Evolutionary conservation across 2,797 vertebrate genomes (phyloP).

Genomic region (Bryconaethiops microstoma): DNA sequence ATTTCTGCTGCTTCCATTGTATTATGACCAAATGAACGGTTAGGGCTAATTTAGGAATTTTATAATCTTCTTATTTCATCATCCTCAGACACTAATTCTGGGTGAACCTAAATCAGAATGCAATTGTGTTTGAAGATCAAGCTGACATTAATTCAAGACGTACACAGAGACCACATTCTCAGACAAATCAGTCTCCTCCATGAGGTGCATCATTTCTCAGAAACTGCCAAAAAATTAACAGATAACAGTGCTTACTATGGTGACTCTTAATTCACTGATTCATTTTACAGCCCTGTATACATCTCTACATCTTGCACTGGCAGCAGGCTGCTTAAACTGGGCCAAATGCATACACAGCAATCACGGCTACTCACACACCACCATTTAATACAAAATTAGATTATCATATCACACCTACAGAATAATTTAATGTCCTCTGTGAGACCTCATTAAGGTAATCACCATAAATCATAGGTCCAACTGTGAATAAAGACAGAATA

Average conservation of each 20-base stretch:
- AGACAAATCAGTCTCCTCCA: conserved; percentile 3
- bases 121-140: not conserved
- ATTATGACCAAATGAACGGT: not conserved
- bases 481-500: conserved; percentile 21
- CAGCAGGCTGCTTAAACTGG: conserved; percentile 50
- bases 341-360: conserved; percentile 61
- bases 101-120: not conserved
- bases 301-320: conserved; percentile 16
- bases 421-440: conserved; percentile 6
- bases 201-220: not conserved
- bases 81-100: not conserved
- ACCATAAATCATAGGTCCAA: not conserved
- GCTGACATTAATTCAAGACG: too few species aligned
- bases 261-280: not conserved
- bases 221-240: not conserved
- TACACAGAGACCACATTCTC: not conserved
- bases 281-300: not conserved
- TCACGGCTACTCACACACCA: conserved; percentile 58
- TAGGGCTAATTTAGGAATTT: too few species aligned
- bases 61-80: not conserved
- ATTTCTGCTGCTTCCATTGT: not conserved
- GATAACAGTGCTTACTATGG: not conserved
- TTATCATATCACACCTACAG: conserved; percentile 6
- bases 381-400: conserved; percentile 42
- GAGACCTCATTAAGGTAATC: too few species aligned